Evolutionary conservation across 2,113 vertebrate genomes (phyloP), one percentile per base, ranked within the genome.

Genomic region (Leucoraja erinaceus): DNA sequence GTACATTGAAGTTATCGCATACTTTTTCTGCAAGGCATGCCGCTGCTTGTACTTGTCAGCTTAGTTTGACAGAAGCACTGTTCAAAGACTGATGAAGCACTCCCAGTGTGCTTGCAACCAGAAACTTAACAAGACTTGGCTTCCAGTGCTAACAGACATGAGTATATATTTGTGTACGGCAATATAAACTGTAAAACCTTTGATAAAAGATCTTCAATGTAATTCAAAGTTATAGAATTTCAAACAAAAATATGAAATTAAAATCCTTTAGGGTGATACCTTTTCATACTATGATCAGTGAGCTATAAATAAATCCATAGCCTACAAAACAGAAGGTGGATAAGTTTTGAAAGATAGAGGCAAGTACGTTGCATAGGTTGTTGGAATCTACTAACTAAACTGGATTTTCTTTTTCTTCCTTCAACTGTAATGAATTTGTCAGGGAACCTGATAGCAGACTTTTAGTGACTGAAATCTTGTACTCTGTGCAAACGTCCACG

Each of bases 111-210:
- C 94, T 94, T 88, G 94, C 93, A 94, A 94, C 94, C 88, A 91
- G 94, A 95, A 94, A 88, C 94, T 95, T 94, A 94, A 95, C 94
- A 92, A 92, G 95, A 95, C 93, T 94, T 96, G 95, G 95, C 95
- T 96, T 95, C 56, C 94, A 93, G 93, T 68, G 95, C 96, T 95
- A 94, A 95, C 94, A 94, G 96, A 95, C 96, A 96, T 0, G 92
- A 93, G 93, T 94, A 93, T 0, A 68, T 93, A 95, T 88, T 88
- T 88, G n/a, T 31, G 83, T 61, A 18, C 25, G n/a, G 59, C 83
- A 88, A 63, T 88, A 88, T 66, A 63, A 63, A 88, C 83, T 33
- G 59, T 12, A 88, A 63, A 18, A 66, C 59, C 12, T 66, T 28
- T 31, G 59, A 66, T 63, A n/a, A 77, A 31, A 88, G 70, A 88